Percentiles rank a stretch among this genome's conserved stretches.
phyloP scores from a whole-genome alignment of 35 echinoderm and acorn worm genomes.

The Apostichopus japonicus region DNA sequence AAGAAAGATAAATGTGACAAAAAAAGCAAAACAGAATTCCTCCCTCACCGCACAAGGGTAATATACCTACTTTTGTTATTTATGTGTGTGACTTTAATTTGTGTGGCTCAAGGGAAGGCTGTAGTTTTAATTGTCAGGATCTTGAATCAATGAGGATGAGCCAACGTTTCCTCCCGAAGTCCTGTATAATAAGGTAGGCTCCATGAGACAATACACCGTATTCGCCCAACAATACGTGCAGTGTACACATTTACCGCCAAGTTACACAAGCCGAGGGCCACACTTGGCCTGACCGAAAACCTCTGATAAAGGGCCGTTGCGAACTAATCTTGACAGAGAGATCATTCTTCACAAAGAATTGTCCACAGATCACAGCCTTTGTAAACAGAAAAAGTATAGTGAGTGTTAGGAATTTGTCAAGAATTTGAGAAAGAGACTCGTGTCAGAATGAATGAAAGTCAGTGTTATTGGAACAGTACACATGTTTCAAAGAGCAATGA shows the following conservation, averaged over 20 bases:
- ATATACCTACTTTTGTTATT: constrained; percentile 1
- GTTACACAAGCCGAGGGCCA: constrained; percentile 19
- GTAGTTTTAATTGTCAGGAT: neutral
- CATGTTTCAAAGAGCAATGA: neutral
- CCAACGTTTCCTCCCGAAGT: neutral
- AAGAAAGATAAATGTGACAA: too few relatives aligned
- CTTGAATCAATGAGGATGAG: neutral
- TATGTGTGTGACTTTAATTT: neutral
- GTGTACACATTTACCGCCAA: constrained; percentile 28
- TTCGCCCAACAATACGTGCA: neutral
- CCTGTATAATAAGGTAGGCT: neutral
- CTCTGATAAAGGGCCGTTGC: neutral
- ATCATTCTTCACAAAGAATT: neutral
- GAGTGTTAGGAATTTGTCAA: neutral
- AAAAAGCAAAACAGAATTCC: neutral
- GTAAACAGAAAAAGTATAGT: neutral
- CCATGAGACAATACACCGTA: neutral
- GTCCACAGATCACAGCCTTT: neutral
- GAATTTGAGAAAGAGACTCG: neutral
- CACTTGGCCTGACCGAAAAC: neutral
- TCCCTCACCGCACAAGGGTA: neutral
- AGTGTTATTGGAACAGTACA: neutral
- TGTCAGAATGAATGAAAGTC: neutral
- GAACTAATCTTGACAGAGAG: neutral
- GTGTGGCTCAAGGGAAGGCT: neutral